Percentiles rank a stretch among this genome's conserved stretches.
Conservation (phyloP, 2,888 invertebrate genomes). For the Dolomedes plantarius region DNA sequence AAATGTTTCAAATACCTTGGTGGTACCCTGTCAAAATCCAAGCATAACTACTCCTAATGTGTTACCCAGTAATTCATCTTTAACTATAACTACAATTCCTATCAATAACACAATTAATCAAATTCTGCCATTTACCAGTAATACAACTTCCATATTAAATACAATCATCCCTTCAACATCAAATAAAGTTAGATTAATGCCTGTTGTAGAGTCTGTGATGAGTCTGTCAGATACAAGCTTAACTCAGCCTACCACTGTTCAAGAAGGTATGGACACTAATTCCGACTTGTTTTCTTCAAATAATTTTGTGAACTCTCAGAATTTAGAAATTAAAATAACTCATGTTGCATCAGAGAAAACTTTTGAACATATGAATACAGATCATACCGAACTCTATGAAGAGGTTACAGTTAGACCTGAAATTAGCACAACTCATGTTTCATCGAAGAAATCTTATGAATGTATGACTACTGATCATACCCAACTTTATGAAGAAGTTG, state of each 20-base stretch:
- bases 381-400: too few relatives aligned
- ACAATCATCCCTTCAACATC: background rate
- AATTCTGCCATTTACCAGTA: background rate
- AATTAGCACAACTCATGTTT: too few relatives aligned
- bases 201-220: background rate
- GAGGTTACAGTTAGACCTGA: too few relatives aligned
- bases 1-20: background rate
- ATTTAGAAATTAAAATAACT: background rate
- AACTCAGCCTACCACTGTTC: background rate
- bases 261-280: background rate
- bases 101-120: background rate
- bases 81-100: background rate
- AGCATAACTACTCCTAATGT: background rate
- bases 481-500: too few relatives aligned
- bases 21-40: background rate
- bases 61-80: background rate
- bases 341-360: background rate
- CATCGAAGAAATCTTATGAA: too few relatives aligned
- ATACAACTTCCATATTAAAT: background rate
- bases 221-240: background rate
- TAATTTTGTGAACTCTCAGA: background rate
- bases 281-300: background rate
- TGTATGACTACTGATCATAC: too few relatives aligned
- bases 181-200: background rate
- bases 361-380: background rate